These are phyloP conservation scores for Gobio gobio DNA, from an alignment of 2,113 vertebrate genomes.

Conservation along the genomic window DNA sequence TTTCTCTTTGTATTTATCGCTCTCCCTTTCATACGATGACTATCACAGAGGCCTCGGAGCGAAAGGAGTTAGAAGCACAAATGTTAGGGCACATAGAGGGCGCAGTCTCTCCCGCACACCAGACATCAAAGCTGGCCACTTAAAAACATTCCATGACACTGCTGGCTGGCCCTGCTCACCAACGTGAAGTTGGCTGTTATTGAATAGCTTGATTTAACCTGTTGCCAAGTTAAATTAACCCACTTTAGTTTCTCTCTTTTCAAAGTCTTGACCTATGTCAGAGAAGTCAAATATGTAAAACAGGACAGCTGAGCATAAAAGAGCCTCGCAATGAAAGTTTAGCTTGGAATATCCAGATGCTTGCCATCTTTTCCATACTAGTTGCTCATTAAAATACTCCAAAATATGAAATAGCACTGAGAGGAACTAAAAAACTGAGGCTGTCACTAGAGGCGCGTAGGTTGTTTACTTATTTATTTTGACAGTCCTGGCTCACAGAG, in stretches of 20 bases:
- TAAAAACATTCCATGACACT: constrained; percentile 47
- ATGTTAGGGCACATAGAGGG: constrained; percentile 40
- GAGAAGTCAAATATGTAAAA: constrained; percentile 42
- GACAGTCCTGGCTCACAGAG: background rate
- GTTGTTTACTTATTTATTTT: background rate
- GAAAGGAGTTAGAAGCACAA: constrained; percentile 27
- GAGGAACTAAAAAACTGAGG: background rate
- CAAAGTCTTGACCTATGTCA: constrained; percentile 37
- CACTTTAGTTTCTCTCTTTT: constrained; percentile 19
- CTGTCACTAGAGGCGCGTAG: background rate
- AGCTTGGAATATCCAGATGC: constrained; percentile 5
- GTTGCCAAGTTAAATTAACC: constrained; percentile 36
- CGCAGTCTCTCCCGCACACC: constrained; percentile 38
- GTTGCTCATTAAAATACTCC: background rate
- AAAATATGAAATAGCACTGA: background rate
- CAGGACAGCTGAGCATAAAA: constrained; percentile 25
- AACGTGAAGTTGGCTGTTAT: constrained; percentile 25
- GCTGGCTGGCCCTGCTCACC: constrained; percentile 26
- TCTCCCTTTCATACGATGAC: constrained; percentile 63
- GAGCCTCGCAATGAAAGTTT: constrained; percentile 37
- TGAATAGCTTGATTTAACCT: constrained; percentile 36
- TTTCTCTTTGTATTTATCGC: constrained; percentile 55
- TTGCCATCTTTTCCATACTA: background rate
- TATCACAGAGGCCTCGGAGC: constrained; percentile 50
- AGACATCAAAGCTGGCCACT: constrained; percentile 67